Evolutionary conservation across 1,140 invertebrate species (phyloP).

Genomic region (Phocides pigmalion): DNA sequence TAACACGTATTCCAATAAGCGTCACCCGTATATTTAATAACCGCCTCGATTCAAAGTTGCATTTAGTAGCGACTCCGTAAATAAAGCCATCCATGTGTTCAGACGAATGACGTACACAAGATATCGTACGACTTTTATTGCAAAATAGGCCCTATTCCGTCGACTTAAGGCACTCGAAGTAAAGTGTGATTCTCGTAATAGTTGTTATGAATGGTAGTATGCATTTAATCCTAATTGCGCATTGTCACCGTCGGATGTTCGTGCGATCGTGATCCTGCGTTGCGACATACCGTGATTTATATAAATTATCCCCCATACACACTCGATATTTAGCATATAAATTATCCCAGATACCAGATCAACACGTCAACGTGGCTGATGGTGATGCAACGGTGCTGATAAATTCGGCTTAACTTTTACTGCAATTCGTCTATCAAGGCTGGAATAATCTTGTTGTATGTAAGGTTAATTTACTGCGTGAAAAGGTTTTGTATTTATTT

Average conservation of each 20-base stretch:
- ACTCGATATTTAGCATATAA: slow-evolving; percentile 59
- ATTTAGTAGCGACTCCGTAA: neutral
- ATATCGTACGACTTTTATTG: neutral
- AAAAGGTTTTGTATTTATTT: neutral
- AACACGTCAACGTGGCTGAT: slow-evolving; percentile 22
- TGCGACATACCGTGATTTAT: slow-evolving; percentile 60
- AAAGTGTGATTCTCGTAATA: neutral
- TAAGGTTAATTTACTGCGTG: neutral
- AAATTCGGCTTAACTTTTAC: slow-evolving; percentile 15
- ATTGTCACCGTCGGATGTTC: slow-evolving; percentile 53
- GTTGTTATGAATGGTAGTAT: slow-evolving; percentile 25
- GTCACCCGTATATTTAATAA: neutral
- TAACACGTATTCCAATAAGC: too few relatives aligned
- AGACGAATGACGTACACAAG: neutral
- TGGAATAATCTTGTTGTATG: slow-evolving; percentile 11
- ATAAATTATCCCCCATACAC: slow-evolving; percentile 61
- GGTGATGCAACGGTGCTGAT: slow-evolving; percentile 17
- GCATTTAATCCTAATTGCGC: slow-evolving; percentile 58
- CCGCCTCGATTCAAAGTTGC: neutral
- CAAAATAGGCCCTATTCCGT: neutral
- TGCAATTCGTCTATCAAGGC: slow-evolving; percentile 15
- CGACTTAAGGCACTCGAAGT: neutral
- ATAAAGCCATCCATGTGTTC: neutral
- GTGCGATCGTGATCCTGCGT: slow-evolving; percentile 62
- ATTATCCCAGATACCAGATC: slow-evolving; percentile 47